Evolutionary conservation across 2,797 vertebrate species (phyloP).

Genomic region (Denticeps clupeoides): DNA sequence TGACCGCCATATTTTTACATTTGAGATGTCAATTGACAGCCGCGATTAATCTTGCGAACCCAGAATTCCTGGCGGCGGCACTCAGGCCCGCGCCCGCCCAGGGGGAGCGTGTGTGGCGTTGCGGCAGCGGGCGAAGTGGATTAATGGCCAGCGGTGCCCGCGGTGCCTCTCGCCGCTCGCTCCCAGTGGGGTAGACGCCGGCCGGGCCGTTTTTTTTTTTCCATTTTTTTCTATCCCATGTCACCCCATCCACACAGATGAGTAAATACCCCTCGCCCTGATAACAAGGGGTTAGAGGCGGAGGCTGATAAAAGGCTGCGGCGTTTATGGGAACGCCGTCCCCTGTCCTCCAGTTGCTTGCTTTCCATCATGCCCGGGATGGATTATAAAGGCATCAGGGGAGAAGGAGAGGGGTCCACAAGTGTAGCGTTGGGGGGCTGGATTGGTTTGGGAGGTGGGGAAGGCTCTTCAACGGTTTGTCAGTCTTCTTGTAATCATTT

Average conservation of each 20-base stretch:
- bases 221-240: too few relatives aligned
- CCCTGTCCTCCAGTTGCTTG: constrained; percentile 7
- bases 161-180: constrained; percentile 17
- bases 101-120: constrained; percentile 5
- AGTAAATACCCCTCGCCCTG: constrained; percentile 50
- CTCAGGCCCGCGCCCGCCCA: background rate
- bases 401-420: constrained; percentile 9
- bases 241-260: constrained; percentile 47
- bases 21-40: too few relatives aligned
- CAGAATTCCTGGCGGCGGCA: background rate
- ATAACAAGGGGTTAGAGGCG: constrained; percentile 46
- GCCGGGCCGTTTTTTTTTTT: too few relatives aligned
- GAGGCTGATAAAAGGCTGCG: constrained; percentile 39
- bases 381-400: constrained; percentile 14
- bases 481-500: constrained; percentile 27
- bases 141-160: constrained; percentile 48
- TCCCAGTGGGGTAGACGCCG: constrained; percentile 1
- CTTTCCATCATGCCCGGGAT: constrained; percentile 10
- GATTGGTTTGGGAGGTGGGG: background rate
- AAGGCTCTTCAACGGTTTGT: constrained; percentile 10
- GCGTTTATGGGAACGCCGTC: constrained; percentile 26
- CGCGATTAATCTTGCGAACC: too few relatives aligned
- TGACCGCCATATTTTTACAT: too few relatives aligned
- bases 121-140: constrained; percentile 38
- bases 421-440: background rate